A percentile compares a stretch with the other conserved stretches of the same genome.
phyloP scores from a whole-genome alignment of 2,888 invertebrate genomes.

The Abscondita cerata region DNA sequence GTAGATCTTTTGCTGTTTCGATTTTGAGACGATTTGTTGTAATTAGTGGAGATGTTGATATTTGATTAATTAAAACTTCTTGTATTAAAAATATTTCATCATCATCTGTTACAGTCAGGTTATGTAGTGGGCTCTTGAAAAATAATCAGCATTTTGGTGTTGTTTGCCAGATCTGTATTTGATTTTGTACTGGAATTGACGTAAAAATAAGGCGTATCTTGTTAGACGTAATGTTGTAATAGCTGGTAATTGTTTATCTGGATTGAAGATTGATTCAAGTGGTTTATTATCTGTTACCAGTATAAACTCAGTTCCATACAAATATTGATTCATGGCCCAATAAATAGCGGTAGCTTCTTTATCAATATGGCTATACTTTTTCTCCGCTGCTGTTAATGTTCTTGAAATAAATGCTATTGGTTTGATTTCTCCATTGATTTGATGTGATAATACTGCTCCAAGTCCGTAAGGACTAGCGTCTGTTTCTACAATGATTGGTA shows the following conservation, averaged over 20 bases:
- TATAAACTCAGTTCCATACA: constrained; percentile 26
- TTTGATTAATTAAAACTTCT: no score
- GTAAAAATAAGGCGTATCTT: neutral
- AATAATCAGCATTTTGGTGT: constrained; percentile 18
- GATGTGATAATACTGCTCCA: neutral
- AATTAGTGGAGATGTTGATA: no score
- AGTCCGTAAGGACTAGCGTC: neutral
- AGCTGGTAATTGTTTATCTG: neutral
- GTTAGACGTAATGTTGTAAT: neutral
- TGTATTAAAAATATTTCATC: no score
- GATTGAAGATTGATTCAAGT: constrained; percentile 26
- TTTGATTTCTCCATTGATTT: constrained; percentile 37
- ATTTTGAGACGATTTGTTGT: no score
- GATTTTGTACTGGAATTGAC: neutral
- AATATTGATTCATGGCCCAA: constrained; percentile 17
- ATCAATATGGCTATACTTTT: constrained; percentile 42
- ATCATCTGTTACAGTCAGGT: no score
- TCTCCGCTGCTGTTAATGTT: constrained; percentile 17
- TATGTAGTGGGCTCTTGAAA: constrained; percentile 23
- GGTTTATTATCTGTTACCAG: no score
- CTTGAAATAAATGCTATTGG: constrained; percentile 47
- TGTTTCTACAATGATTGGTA: constrained; percentile 44
- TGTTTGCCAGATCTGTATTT: neutral
- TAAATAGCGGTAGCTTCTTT: constrained; percentile 49
- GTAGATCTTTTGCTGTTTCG: no score